Evolutionary conservation across 2,113 vertebrate genomes (phyloP), one percentile per base, ranked within the genome.

Genomic region (Canis aureus): DNA sequence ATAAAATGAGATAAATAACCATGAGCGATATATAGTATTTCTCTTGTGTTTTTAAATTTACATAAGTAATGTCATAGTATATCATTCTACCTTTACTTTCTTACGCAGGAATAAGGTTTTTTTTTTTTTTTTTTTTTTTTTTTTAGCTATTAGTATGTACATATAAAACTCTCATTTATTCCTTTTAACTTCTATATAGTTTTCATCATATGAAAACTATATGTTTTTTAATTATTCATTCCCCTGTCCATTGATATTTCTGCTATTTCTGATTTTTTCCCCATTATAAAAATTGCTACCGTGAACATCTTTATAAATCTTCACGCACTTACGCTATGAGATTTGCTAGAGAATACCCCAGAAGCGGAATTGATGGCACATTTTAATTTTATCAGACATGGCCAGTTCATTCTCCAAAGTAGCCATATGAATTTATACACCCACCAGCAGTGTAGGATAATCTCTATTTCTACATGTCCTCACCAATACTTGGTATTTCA

Each of bases 41-140:
- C 27, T 85, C 8, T 93, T 64, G 35, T 89, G 67, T 79, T 97
- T 85, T 92, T 62, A n/a, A 83, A 90, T 90, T 71, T 62, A 67
- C 3, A 15, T 80, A 90, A 76, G 17, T 89, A 69, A 82, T 84
- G 6, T 49, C 17, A 69, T 53, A 85, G 20, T 59, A 88, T 89
- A 10, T 85, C 55, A 73, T 82, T 92, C 16, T 88, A n/a, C 43
- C 5, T 76, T 35, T 49, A 49, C 43, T 78, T 32, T 38, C 55
- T 97, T 19, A 90, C 16, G 59, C 35, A 83, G 35, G 55, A 35
- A 43, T 91, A 91, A 53, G 23, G 29, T 53, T 84, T 74, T 60
- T 84, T 74, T 81, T 60, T 55, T 60, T 84, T 74, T 81, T n/a
- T 60, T 55, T 67, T 27, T 84, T 81, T 38, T 38, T 43, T 81